Evolutionary conservation across 2,888 invertebrate genomes (phyloP), one percentile per base, ranked within the genome.

Genomic region (Leptura quadrifasciata): DNA sequence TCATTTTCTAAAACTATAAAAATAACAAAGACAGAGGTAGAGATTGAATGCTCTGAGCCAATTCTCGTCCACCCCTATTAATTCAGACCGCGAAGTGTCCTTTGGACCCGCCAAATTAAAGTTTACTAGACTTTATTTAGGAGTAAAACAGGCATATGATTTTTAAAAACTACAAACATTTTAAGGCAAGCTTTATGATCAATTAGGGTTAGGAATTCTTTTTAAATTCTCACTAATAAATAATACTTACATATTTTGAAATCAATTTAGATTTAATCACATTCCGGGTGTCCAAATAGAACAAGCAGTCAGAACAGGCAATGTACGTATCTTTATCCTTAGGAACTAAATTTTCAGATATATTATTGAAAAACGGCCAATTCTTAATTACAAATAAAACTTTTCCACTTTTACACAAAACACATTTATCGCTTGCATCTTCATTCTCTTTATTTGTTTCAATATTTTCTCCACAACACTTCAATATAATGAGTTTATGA

Each of bases 171-270:
- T n/a, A n/a, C n/a, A n/a, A n/a, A n/a, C n/a, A n/a, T n/a, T n/a
- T n/a, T n/a, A n/a, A n/a, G n/a, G n/a, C n/a, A n/a, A n/a, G n/a
- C n/a, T n/a, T n/a, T n/a, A n/a, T n/a, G n/a, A n/a, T n/a, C n/a
- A n/a, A n/a, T n/a, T n/a, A n/a, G n/a, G n/a, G n/a, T n/a, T n/a
- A n/a, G n/a, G n/a, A n/a, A n/a, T n/a, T n/a, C n/a, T n/a, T n/a
- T n/a, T n/a, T n/a, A n/a, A n/a, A n/a, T n/a, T n/a, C n/a, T n/a
- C n/a, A n/a, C n/a, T n/a, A n/a, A n/a, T n/a, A n/a, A n/a, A n/a
- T n/a, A n/a, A n/a, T 21, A 67, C 69, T 69, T 69, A 69, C 69
- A 35, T 57, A 58, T 69, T 57, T 57, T 58, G 35, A 52, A 58
- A 69, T 5, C 3, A 69, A 18, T 31, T 58, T 69, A 18, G 35